These are phyloP conservation scores for Megaceryle maxima DNA, from an alignment of 2,113 vertebrate species.

Conservation along the genomic window DNA sequence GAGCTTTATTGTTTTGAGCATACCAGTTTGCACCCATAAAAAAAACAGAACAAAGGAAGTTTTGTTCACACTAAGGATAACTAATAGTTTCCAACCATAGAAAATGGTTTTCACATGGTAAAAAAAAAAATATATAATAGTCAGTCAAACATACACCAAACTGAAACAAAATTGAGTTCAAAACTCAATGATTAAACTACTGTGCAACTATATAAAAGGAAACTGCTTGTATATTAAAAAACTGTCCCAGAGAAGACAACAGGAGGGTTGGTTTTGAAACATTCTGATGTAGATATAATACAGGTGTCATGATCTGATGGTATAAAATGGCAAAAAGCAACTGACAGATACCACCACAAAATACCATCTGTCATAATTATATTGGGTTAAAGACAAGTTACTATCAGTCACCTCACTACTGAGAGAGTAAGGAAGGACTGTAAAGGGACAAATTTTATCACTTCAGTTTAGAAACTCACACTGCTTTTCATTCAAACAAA, in stretches of 20 bases:
- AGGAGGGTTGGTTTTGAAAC: background rate
- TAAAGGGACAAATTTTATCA: background rate
- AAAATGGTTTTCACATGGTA: conserved; percentile 74
- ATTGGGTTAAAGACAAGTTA: background rate
- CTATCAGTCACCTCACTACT: background rate
- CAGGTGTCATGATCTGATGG: background rate
- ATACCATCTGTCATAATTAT: too few relatives aligned
- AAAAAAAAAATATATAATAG: background rate
- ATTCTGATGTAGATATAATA: background rate
- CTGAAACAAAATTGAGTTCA: conserved; percentile 61
- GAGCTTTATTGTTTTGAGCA: conserved; percentile 69
- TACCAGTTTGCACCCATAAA: conserved; percentile 68
- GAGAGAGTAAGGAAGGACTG: background rate
- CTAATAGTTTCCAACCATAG: conserved; percentile 78
- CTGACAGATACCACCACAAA: background rate
- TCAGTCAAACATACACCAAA: conserved; percentile 68
- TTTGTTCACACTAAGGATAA: conserved; percentile 79
- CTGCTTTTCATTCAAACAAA: background rate
- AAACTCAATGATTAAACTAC: conserved; percentile 50
- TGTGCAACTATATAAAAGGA: background rate
- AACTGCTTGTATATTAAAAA: background rate
- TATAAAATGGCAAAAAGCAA: background rate
- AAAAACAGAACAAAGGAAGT: conserved; percentile 77
- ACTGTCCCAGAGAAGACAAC: background rate
- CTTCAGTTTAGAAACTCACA: background rate